These are phyloP conservation scores for Lochmaea capreae DNA, from an alignment of 2,888 invertebrate species.

Conservation along the genomic window DNA sequence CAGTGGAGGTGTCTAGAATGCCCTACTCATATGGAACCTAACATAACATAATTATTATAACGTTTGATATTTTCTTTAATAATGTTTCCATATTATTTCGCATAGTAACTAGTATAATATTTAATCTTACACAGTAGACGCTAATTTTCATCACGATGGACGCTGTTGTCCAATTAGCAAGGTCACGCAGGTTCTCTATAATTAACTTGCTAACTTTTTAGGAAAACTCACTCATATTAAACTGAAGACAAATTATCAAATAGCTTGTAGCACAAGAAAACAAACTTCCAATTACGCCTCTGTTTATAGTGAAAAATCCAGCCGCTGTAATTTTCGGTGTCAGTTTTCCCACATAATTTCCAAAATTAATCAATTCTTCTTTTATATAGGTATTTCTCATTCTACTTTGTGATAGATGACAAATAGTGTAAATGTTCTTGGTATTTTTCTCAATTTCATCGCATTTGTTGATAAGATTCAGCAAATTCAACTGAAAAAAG, in stretches of 20 bases:
- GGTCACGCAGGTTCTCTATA: no score
- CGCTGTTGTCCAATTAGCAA: no score
- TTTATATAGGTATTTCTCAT: neutral
- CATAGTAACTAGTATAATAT: no score
- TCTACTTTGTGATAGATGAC: conserved; percentile 10
- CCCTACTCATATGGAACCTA: no score
- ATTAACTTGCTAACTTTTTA: no score
- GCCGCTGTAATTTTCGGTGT: conserved; percentile 26
- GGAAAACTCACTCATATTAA: conserved; percentile 15
- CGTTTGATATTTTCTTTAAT: no score
- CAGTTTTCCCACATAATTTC: conserved; percentile 14
- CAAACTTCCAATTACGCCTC: conserved; percentile 18
- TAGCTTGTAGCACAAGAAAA: conserved; percentile 30
- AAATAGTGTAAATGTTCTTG: neutral
- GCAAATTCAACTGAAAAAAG: conserved; percentile 19
- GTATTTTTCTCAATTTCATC: conserved; percentile 20
- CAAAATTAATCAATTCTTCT: conserved; percentile 25
- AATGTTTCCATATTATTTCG: no score
- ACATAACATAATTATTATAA: no score
- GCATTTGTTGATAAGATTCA: conserved; percentile 26
- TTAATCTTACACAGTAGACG: no score
- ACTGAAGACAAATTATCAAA: conserved; percentile 35
- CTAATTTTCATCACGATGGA: no score
- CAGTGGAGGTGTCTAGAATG: no score
- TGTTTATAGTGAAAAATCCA: conserved; percentile 29